Evolutionary conservation across 2,888 invertebrate genomes (phyloP), one percentile per base, ranked within the genome.

Genomic region (Chirona hameri): DNA sequence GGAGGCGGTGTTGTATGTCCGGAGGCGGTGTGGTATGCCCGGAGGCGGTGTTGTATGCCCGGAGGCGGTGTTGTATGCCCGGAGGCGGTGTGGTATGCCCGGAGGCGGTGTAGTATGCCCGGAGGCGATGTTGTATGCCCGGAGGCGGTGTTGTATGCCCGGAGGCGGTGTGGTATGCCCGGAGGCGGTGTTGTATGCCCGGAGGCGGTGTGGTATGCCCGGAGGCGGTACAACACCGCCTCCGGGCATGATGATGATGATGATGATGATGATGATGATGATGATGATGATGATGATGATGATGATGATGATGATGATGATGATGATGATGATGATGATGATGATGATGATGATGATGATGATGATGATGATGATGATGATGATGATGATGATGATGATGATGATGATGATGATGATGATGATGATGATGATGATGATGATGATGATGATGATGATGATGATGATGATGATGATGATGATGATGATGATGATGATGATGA

Each of bases 221-320:
- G n/a, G n/a, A n/a, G n/a, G n/a, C n/a, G n/a, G n/a, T n/a, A n/a
- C n/a, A n/a, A n/a, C 21, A 21, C 65, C 21, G 65, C 65, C 18
- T 65, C n/a, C n/a, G 18, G 65, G 18, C n/a, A 21, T 21, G 18
- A 65, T 65, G 21, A 65, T n/a, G n/a, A n/a, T 65, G 65, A n/a
- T 65, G 65, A 65, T 65, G 18, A 65, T 18, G 18, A n/a, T 65
- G 65, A 65, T 65, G 65, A 65, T 65, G 65, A 65, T 65, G 65
- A 65, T 65, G 65, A 65, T 65, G 65, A 65, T 65, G 65, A 65
- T 65, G 65, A 65, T 65, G 65, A 65, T 65, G 65, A 65, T 65
- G 65, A 65, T 65, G 65, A 65, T n/a, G 65, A 65, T n/a, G 65
- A 65, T n/a, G 65, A 65, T 65, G 65, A 65, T n/a, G 65, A 65